Percentiles rank a stretch among this genome's conserved stretches.
Conservation (phyloP, 2,113 vertebrate species). For the Solenodon paradoxus region DNA sequence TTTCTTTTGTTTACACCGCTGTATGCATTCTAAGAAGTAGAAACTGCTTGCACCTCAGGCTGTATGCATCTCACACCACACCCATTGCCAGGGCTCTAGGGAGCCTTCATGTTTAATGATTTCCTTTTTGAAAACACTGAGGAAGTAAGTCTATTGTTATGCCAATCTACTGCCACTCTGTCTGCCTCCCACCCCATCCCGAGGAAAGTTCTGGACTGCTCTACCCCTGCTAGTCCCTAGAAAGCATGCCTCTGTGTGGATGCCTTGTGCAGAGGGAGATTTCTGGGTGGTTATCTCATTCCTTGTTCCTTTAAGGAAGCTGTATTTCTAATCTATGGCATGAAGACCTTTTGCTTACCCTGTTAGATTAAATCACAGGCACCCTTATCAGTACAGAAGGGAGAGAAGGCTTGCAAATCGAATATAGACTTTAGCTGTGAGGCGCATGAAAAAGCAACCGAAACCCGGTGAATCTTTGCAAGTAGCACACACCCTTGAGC, state of each 20-base stretch:
- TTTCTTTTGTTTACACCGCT: no score
- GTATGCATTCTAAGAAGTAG: no score
- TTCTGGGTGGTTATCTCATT: slow-evolving; percentile 55
- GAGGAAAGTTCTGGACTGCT: neutral
- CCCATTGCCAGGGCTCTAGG: no score
- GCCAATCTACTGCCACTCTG: no score
- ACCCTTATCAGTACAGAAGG: slow-evolving; percentile 41
- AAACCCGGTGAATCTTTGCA: neutral
- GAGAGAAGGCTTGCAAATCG: slow-evolving; percentile 50
- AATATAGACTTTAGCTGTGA: slow-evolving; percentile 60
- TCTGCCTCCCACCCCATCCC: accelerated
- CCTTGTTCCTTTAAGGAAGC: slow-evolving; percentile 37
- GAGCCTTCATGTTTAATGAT: neutral
- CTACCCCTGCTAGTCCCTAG: no score
- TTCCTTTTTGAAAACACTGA: neutral
- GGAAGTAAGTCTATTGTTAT: neutral
- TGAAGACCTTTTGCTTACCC: slow-evolving; percentile 56
- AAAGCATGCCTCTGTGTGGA: no score
- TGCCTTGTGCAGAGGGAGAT: neutral
- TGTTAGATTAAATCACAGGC: slow-evolving; percentile 69
- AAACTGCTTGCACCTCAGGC: no score
- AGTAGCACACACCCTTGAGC: neutral
- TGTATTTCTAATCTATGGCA: slow-evolving; percentile 50
- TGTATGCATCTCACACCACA: no score
- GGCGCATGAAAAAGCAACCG: slow-evolving; percentile 20